Percentiles rank a stretch among this genome's conserved stretches.
Conservation (phyloP, 2,113 vertebrate species). For the Petromus typicus region DNA sequence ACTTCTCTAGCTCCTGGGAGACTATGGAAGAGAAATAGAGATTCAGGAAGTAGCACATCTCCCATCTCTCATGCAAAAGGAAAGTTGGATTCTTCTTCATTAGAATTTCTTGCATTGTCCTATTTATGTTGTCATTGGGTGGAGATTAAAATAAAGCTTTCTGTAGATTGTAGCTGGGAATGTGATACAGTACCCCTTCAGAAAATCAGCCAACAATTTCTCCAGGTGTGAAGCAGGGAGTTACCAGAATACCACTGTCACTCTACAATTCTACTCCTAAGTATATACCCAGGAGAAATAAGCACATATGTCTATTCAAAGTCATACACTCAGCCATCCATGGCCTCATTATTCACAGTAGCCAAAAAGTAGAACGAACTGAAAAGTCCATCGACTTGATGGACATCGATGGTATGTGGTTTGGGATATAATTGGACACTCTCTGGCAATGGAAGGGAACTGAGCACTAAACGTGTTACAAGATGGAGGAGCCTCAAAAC, state of each 20-base stretch:
- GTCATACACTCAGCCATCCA: neutral
- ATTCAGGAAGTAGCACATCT: neutral
- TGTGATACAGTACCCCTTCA: neutral
- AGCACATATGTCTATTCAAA: neutral
- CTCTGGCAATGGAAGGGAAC: neutral
- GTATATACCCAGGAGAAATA: neutral
- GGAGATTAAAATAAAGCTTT: neutral
- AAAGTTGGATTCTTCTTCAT: neutral
- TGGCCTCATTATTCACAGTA: neutral
- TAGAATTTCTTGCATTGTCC: neutral
- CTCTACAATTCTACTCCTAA: neutral
- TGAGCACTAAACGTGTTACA: neutral
- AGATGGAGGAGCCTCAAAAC: neutral
- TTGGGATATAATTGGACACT: neutral
- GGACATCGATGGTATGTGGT: neutral
- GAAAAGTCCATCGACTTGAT: neutral
- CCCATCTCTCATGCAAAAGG: neutral
- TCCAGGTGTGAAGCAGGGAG: slow-evolving; percentile 39
- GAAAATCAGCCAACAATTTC: neutral
- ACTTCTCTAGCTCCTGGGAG: neutral
- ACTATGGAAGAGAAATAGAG: neutral
- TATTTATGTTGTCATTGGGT: neutral
- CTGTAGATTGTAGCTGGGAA: neutral
- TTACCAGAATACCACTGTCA: neutral
- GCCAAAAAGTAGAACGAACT: neutral